phyloP scores from a whole-genome alignment of 2,797 vertebrate species.

The Amblyopsis hoosieri region DNA sequence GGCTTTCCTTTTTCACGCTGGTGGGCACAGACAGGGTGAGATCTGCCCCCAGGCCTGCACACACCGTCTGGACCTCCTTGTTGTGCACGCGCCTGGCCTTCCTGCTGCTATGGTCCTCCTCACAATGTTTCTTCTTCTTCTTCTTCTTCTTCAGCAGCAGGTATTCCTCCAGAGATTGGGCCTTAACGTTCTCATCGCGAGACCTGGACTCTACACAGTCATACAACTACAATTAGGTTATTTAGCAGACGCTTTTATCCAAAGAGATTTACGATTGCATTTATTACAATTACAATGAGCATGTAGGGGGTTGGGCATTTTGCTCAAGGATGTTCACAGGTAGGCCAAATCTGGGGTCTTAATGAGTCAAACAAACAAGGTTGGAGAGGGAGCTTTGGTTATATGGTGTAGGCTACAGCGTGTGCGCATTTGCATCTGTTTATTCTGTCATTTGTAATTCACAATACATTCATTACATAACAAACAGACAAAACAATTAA shows the following conservation, averaged over 20 bases:
- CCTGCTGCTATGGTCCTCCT: constrained; percentile 84
- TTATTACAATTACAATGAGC: too few relatives aligned
- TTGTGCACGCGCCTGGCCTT: constrained; percentile 84
- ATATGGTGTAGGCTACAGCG: not conserved
- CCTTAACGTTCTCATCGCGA: constrained; percentile 88
- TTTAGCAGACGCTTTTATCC: too few relatives aligned
- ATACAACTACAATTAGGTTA: not conserved
- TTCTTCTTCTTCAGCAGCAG: constrained; percentile 93
- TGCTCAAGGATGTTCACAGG: too few relatives aligned
- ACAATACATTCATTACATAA: not conserved
- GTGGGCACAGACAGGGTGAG: constrained; percentile 62
- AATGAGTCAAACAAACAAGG: constrained; percentile 4
- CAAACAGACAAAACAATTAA: not conserved
- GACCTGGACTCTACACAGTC: constrained; percentile 74
- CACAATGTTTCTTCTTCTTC: constrained; percentile 93
- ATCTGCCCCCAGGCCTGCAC: constrained; percentile 78
- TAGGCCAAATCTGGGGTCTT: too few relatives aligned
- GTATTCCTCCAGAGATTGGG: constrained; percentile 83
- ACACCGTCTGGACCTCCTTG: constrained; percentile 92
- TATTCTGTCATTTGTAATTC: not conserved
- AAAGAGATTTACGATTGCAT: too few relatives aligned
- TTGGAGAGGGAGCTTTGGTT: not conserved
- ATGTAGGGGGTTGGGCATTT: too few relatives aligned
- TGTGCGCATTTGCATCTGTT: not conserved
- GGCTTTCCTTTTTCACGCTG: constrained; percentile 80